A percentile compares a stretch with the other conserved stretches of the same genome.
These are phyloP conservation scores for Hydrophis major DNA, from an alignment of 2,797 vertebrate genomes.

Conservation along the genomic window DNA sequence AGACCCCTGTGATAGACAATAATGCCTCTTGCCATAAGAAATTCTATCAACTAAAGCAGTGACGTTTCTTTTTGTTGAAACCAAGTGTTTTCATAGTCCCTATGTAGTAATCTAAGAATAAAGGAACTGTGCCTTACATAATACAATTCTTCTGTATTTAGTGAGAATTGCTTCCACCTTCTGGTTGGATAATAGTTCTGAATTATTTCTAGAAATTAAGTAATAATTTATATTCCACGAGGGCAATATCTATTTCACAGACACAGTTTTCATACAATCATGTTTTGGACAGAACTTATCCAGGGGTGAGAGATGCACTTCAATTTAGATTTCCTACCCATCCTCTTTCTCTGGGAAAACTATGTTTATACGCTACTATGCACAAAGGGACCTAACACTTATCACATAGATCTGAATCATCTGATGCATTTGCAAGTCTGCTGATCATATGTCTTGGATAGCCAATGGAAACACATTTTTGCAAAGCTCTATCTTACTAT, in stretches of 20 bases:
- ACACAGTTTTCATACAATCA: background rate
- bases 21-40: conserved; percentile 42
- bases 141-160: conserved; percentile 35
- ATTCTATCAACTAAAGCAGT: conserved; percentile 47
- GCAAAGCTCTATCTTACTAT: background rate
- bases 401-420: background rate
- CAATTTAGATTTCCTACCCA: background rate
- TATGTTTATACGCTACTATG: background rate
- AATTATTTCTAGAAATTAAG: background rate
- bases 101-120: conserved; percentile 51
- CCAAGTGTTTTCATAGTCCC: conserved; percentile 46
- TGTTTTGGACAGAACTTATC: background rate
- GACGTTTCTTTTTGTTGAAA: conserved; percentile 57
- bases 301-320: background rate
- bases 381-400: background rate
- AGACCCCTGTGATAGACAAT: conserved; percentile 12
- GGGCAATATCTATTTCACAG: background rate
- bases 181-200: conserved; percentile 33
- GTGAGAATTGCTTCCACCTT: conserved; percentile 32
- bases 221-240: background rate
- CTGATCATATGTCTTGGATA: background rate
- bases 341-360: background rate
- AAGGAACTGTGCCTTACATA: conserved; percentile 43
- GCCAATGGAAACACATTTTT: background rate
- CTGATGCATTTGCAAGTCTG: background rate